Conservation (phyloP, 1,140 invertebrate genomes). For the Lanistes nyassanus region DNA sequence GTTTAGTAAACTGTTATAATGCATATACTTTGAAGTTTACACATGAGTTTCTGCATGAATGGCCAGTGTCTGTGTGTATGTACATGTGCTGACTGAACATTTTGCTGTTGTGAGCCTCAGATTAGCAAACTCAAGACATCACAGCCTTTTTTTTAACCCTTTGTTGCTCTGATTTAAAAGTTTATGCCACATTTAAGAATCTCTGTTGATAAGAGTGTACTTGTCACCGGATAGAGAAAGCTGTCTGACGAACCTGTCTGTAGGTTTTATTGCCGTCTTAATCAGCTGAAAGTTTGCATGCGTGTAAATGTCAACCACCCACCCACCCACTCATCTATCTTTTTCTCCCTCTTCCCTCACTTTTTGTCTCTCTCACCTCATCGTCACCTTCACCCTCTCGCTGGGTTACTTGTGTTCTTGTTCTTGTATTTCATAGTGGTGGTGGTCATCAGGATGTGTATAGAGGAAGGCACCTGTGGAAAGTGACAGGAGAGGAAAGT, state of each 20-base stretch:
- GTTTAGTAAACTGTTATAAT: no score
- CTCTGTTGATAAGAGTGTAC: neutral
- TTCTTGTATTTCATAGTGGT: no score
- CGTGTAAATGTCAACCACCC: neutral
- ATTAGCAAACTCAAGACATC: no score
- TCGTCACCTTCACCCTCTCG: neutral
- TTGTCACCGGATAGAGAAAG: neutral
- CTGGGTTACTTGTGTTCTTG: no score
- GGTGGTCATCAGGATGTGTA: neutral
- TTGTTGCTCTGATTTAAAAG: no score
- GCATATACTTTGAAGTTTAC: no score
- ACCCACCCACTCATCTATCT: neutral
- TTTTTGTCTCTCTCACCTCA: neutral
- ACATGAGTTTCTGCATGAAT: neutral
- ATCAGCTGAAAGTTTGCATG: no score
- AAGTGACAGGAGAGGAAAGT: neutral
- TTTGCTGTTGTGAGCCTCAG: neutral
- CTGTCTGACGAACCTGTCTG: neutral
- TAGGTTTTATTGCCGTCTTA: neutral
- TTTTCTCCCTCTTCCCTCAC: neutral
- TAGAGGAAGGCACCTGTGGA: neutral
- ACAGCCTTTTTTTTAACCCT: no score
- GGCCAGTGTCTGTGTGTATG: neutral
- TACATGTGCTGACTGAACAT: neutral
- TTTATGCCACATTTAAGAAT: no score